Evolutionary conservation across 2,113 vertebrate genomes (phyloP).

Genomic region (Scortum barcoo): DNA sequence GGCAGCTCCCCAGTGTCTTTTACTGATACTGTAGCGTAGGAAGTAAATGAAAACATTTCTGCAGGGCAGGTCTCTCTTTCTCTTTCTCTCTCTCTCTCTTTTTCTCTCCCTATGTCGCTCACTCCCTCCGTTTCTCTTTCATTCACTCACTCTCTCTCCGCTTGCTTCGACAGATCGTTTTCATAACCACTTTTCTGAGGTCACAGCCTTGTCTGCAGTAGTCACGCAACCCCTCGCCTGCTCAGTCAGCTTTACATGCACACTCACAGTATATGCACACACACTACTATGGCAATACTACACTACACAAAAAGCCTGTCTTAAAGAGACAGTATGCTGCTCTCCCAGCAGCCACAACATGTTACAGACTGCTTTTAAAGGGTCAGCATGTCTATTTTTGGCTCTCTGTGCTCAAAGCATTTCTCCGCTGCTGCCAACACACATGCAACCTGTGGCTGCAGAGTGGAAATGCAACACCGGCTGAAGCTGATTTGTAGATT

Average conservation of each 20-base stretch:
- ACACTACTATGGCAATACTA: slow-evolving; percentile 63
- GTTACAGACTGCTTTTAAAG: slow-evolving; percentile 67
- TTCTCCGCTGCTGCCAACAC: slow-evolving; percentile 41
- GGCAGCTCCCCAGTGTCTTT: slow-evolving; percentile 26
- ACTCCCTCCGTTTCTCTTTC: slow-evolving; percentile 52
- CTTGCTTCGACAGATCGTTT: slow-evolving; percentile 89
- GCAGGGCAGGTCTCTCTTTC: slow-evolving; percentile 83
- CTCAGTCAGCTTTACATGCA: slow-evolving; percentile 79
- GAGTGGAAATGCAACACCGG: slow-evolving; percentile 40
- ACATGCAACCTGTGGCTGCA: slow-evolving; percentile 71
- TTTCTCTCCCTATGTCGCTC: slow-evolving; percentile 64
- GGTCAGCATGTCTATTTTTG: slow-evolving; percentile 79
- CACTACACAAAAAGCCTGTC: slow-evolving; percentile 67
- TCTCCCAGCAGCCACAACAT: slow-evolving; percentile 70
- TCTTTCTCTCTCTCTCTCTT: slow-evolving; percentile 79
- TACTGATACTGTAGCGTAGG: slow-evolving; percentile 42
- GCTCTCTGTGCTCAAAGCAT: slow-evolving; percentile 52
- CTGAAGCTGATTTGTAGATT: slow-evolving; percentile 18
- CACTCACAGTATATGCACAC: slow-evolving; percentile 29
- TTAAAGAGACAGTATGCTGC: slow-evolving; percentile 83
- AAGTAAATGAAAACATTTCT: slow-evolving; percentile 81
- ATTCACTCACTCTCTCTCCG: slow-evolving; percentile 75
- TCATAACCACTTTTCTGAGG: slow-evolving; percentile 93
- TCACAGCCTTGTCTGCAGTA: slow-evolving; percentile 89
- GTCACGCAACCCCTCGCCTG: slow-evolving; percentile 91